Conservation (phyloP, 2,113 vertebrate species). For the Verasper variegatus region DNA sequence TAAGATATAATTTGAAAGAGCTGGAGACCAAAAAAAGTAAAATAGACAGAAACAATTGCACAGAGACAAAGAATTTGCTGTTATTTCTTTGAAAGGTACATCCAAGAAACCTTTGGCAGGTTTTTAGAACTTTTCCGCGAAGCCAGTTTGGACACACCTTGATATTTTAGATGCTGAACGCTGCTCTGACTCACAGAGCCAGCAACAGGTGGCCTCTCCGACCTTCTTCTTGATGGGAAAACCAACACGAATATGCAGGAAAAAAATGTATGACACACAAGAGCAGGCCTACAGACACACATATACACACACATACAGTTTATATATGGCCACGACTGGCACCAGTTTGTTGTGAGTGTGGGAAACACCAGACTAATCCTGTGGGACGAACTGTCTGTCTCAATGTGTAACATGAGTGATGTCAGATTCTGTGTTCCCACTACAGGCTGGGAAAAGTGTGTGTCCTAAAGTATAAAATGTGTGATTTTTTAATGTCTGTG, state of each 20-base stretch:
- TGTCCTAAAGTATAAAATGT: conserved; percentile 2
- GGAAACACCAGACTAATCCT: conserved; percentile 61
- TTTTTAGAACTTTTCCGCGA: conserved; percentile 23
- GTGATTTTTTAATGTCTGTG: conserved; percentile 21
- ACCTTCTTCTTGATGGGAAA: conserved; percentile 38
- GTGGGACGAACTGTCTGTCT: conserved; percentile 58
- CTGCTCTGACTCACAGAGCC: background rate
- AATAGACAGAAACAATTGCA: background rate
- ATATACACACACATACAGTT: conserved; percentile 31
- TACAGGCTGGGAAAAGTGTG: conserved; percentile 53
- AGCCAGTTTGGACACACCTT: background rate
- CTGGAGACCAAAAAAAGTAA: background rate
- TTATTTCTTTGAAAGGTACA: background rate
- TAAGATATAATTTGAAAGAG: background rate
- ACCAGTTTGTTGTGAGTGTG: conserved; percentile 48
- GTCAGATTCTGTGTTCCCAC: conserved; percentile 51
- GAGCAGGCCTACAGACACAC: conserved; percentile 21
- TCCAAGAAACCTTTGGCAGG: background rate
- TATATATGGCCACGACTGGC: conserved; percentile 54
- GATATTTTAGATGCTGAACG: background rate
- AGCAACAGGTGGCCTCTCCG: conserved; percentile 29
- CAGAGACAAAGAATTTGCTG: background rate
- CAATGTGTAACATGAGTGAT: conserved; percentile 62
- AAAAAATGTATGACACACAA: background rate
- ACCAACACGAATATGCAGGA: conserved; percentile 35